Percentiles rank a stretch among this genome's conserved stretches.
phyloP scores from a whole-genome alignment of 2,113 vertebrate species.

The Tachuris rubrigastra region DNA sequence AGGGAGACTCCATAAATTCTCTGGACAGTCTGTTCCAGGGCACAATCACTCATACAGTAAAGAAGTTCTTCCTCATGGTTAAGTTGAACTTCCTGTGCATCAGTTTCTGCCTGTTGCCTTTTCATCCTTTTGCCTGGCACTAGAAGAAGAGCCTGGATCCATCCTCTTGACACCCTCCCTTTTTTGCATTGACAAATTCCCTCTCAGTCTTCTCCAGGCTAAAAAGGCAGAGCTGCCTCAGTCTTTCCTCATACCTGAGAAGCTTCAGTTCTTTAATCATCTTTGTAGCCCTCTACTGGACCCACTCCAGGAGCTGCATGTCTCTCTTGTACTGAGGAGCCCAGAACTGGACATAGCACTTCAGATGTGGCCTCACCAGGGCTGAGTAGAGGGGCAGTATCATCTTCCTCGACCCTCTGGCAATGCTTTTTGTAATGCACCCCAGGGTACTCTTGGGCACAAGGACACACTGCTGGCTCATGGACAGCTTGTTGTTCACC shows the following conservation, averaged over 20 bases:
- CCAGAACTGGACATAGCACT: background rate
- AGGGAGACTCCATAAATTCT: background rate
- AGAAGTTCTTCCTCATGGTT: background rate
- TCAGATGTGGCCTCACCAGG: background rate
- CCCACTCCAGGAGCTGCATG: background rate
- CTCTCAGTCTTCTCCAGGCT: background rate
- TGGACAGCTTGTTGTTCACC: background rate
- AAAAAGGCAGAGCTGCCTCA: background rate
- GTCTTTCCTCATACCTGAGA: background rate
- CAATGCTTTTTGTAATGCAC: rapidly evolving
- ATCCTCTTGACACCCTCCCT: background rate
- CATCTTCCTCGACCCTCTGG: rapidly evolving
- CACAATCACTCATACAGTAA: background rate
- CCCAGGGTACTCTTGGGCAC: no score
- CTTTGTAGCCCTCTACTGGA: background rate
- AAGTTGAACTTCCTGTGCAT: background rate
- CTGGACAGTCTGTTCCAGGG: background rate
- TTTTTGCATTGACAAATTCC: background rate
- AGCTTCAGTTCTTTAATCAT: background rate
- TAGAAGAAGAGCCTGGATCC: background rate
- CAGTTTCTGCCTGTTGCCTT: background rate
- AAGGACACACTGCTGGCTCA: background rate
- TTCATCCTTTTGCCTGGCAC: background rate
- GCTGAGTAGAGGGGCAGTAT: rapidly evolving
- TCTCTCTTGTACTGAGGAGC: background rate